A percentile compares a stretch with the other conserved stretches of the same genome.
Evolutionary conservation across 2,888 invertebrate species (phyloP).

Genomic region (Abrostola triplasia): DNA sequence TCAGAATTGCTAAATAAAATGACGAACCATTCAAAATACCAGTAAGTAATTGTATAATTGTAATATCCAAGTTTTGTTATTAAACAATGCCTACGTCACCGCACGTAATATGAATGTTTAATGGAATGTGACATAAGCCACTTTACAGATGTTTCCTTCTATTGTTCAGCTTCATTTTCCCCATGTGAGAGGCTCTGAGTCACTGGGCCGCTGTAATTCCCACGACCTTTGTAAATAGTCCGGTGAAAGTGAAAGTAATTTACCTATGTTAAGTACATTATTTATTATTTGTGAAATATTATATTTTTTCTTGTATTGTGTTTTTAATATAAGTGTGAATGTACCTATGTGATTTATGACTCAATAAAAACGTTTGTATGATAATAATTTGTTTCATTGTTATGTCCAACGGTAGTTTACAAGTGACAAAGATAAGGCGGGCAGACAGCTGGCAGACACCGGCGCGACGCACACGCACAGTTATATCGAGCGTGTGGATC

Average conservation of each 20-base stretch:
- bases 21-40: too few species aligned
- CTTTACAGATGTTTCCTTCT: conserved; percentile 4
- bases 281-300: neutral
- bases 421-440: neutral
- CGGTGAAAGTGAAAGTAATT: conserved; percentile 6
- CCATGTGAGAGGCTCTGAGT: neutral
- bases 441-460: neutral
- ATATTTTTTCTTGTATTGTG: neutral
- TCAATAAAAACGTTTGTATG: neutral
- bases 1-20: too few species aligned
- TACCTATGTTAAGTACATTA: too few species aligned
- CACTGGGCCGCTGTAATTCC: conserved; percentile 9
- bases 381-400: neutral
- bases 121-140: conserved; percentile 18
- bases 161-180: conserved; percentile 8
- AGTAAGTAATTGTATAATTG: neutral
- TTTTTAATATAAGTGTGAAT: neutral
- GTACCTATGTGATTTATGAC: neutral
- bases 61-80: neutral
- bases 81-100: conserved; percentile 1
- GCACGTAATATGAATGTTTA: conserved; percentile 2
- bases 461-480: neutral
- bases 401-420: neutral
- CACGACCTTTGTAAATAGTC: conserved; percentile 8
- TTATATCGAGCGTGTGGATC: neutral